Evolutionary conservation across 2,113 vertebrate genomes (phyloP).

Genomic region (Eulacestoma nigropectus): DNA sequence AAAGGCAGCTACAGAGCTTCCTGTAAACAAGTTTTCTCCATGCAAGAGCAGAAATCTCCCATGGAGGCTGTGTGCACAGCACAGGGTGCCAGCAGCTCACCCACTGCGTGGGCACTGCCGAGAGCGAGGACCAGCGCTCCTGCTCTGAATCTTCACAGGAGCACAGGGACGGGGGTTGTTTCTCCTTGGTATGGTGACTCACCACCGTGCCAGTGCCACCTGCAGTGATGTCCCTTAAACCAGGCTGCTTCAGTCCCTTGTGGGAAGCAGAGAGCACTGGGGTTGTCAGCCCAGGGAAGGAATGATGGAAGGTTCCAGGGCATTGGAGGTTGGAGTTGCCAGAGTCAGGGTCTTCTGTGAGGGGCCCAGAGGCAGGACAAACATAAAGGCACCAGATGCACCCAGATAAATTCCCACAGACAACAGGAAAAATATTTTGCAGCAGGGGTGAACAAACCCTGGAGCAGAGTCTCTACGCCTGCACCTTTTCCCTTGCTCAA

Average conservation of each 20-base stretch:
- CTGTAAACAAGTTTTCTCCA: not conserved
- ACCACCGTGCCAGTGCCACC: not conserved
- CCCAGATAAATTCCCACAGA: not conserved
- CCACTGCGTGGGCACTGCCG: not conserved
- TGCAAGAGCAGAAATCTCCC: not conserved
- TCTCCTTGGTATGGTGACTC: not conserved
- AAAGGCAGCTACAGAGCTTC: not conserved
- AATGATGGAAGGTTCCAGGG: rapidly evolving
- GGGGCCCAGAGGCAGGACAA: not conserved
- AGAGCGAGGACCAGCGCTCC: rapidly evolving
- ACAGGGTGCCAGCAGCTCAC: not conserved
- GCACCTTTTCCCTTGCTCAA: not conserved
- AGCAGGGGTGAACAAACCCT: not conserved
- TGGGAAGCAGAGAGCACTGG: not conserved
- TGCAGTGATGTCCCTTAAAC: not conserved
- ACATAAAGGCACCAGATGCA: not conserved
- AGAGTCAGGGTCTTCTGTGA: not conserved
- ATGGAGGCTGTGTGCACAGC: rapidly evolving
- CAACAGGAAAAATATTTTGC: not conserved
- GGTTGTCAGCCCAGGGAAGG: not conserved
- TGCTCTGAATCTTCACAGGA: not conserved
- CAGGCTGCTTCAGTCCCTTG: not conserved
- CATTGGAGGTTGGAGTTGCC: not conserved
- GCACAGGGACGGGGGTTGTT: not conserved
- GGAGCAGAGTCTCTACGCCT: not conserved